These are phyloP conservation scores for Paralvinella palmiformis DNA, from an alignment of 1,140 invertebrate genomes.

Conservation along the genomic window DNA sequence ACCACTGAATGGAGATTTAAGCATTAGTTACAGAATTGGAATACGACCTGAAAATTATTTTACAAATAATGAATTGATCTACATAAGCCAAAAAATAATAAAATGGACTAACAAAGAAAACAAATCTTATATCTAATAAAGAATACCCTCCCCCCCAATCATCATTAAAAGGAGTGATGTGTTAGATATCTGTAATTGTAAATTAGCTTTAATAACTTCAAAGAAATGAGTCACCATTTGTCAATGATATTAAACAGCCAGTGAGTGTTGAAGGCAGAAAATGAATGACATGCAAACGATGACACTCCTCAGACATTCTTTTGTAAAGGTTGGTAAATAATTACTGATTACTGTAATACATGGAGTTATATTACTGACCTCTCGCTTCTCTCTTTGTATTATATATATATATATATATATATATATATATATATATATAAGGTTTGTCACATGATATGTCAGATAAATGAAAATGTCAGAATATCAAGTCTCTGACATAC, in stretches of 20 bases:
- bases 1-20: constrained; percentile 27
- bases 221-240: background rate
- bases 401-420: too few species aligned
- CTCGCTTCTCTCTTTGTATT: background rate
- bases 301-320: background rate
- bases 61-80: background rate
- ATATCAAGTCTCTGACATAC: too few species aligned
- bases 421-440: background rate
- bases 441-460: too few species aligned
- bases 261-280: too few species aligned
- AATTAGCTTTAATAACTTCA: background rate
- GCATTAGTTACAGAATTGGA: background rate
- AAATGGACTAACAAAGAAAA: background rate
- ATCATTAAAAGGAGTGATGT: background rate
- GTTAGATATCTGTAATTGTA: constrained; percentile 10
- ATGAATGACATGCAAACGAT: background rate
- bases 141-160: background rate
- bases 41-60: background rate
- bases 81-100: too few species aligned
- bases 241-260: too few species aligned
- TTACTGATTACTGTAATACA: background rate
- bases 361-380: background rate
- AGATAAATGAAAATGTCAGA: too few species aligned
- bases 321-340: background rate
- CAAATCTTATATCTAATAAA: background rate